Base-by-base conservation (phyloP, 2,113 vertebrate genomes). In the Microcebus lehilahytsara region DNA sequence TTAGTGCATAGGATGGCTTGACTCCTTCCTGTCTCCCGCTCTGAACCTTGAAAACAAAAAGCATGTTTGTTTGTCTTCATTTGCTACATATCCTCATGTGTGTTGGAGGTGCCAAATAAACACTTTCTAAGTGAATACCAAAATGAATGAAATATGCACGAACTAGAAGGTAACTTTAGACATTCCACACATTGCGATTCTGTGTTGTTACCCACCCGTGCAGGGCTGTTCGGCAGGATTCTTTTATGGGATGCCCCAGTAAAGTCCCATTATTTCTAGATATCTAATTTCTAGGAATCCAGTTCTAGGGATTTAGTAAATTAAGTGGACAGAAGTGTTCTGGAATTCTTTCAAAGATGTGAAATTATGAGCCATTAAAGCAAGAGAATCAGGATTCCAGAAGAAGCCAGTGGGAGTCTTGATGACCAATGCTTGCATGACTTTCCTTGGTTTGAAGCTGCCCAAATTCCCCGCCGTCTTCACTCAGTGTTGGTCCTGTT, bases 331-430 rank as follows among this genome's bases (percentile, higher is more conserved):
- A 58, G 0, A 67, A 34, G 19, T 80, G 9, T 66, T 67, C 64
- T 66, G 32, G 62, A 84, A 89, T 84, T 95, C 51, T 86, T 92
- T 85, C 53, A 56, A 62, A 40, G n/a, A 56, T 53, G 34, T 83
- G 32, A 93, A 77, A 53, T 74, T 46, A 42, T 3, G 5, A 96
- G 22, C 4, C 30, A 75, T 12, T 49, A 53, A 85, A 64, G 34
- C 25, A 85, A 72, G 51, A 90, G 13, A 84, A 85, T 34, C 25
- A 72, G 53, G 42, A 42, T 60, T 91, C 37, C 49, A 51, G 53
- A 66, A 56, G 66, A 72, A 14, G 23, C 20, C 2, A 22, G 27
- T 2, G 16, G 7, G 40, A 87, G 1, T 53, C 60, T 42, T 1
- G 17, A 13, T 34, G 14, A 71, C 23, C 3, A n/a, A 19, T 14